Evolutionary conservation across 2,797 vertebrate genomes (phyloP).

Genomic region (Neoniphon sammara): DNA sequence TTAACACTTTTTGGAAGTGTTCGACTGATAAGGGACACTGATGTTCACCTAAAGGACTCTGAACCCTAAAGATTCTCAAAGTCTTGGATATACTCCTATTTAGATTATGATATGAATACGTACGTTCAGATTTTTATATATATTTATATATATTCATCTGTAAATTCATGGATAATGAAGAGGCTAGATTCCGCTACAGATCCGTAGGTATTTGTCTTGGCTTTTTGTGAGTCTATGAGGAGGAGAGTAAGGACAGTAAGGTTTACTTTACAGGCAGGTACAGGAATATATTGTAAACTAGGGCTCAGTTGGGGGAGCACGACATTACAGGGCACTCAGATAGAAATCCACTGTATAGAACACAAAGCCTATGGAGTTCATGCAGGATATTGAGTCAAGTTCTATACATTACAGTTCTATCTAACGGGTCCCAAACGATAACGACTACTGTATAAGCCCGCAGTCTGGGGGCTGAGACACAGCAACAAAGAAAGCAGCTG

Average conservation of each 20-base stretch:
- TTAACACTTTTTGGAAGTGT: constrained; percentile 42
- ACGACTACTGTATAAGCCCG: constrained; percentile 59
- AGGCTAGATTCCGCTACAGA: constrained; percentile 35
- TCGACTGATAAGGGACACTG: constrained; percentile 55
- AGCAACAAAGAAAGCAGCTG: constrained; percentile 59
- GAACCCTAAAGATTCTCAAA: constrained; percentile 52
- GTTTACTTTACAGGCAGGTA: constrained; percentile 64
- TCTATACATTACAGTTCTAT: constrained; percentile 80
- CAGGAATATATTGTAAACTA: constrained; percentile 59
- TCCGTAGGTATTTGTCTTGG: constrained; percentile 8
- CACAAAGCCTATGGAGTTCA: constrained; percentile 70
- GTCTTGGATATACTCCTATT: constrained; percentile 44
- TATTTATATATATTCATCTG: constrained; percentile 26
- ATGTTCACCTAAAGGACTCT: constrained; percentile 61
- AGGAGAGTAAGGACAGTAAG: constrained; percentile 37
- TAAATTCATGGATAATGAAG: constrained; percentile 39
- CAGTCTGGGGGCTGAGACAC: constrained; percentile 55
- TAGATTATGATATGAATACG: constrained; percentile 58
- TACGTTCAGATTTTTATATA: constrained; percentile 59
- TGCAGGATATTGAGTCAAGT: constrained; percentile 76
- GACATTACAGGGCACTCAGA: constrained; percentile 68
- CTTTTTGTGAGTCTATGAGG: constrained; percentile 24
- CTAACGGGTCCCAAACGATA: constrained; percentile 69
- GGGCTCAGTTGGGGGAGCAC: constrained; percentile 54
- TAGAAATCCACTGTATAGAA: constrained; percentile 80